Base-by-base conservation (phyloP, 1,140 invertebrate genomes). In the Drosophila melanica region DNA sequence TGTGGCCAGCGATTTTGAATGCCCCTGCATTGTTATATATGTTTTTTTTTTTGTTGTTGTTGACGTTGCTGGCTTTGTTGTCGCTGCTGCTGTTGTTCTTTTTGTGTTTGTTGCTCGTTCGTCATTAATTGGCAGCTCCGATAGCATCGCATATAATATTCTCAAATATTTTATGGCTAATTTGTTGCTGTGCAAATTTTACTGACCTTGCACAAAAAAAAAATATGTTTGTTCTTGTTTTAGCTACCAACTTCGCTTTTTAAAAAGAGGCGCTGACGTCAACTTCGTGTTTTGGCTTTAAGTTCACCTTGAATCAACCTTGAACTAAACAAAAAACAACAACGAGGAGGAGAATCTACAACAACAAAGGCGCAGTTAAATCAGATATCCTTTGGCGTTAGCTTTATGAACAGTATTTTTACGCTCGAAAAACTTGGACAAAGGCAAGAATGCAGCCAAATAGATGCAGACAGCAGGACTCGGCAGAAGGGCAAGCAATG, bases 261-360 rank as follows among this genome's bases (percentile, higher is more conserved):
- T 35, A 41, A 16, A 16, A 47, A 47, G 42, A 1, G 33, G 33
- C 30, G 42, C 14, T 62, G 55, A 59, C 33, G 39, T 54, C 37
- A 39, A 33, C 45, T 39, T 20, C 5, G 37, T 33, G 47, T 68
- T 57, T 57, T 16, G 60, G 63, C 82, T 76, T 81, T 68, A 77
- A 79, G 69, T 68, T 84, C 78, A 89, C 84, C 85, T 89, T 84
- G 77, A 23, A 23, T 48, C 55, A 84, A 89, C 84, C 84, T 87
- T 87, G 65, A 65, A 18, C 11, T n/a, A 20, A 7, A 18, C 71
- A 44, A 48, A 39, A 48, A 44, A 48, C 27, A 48, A 65, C 14
- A 51, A 23, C 33, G n/a, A 44, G 8, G 14, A 41, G n/a, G 18
- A 57, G 27, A 27, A 50, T 14, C 39, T 41, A 59, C 51, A 58